phyloP scores from a whole-genome alignment of 2,888 invertebrate genomes.

The Dorcus hopei region DNA sequence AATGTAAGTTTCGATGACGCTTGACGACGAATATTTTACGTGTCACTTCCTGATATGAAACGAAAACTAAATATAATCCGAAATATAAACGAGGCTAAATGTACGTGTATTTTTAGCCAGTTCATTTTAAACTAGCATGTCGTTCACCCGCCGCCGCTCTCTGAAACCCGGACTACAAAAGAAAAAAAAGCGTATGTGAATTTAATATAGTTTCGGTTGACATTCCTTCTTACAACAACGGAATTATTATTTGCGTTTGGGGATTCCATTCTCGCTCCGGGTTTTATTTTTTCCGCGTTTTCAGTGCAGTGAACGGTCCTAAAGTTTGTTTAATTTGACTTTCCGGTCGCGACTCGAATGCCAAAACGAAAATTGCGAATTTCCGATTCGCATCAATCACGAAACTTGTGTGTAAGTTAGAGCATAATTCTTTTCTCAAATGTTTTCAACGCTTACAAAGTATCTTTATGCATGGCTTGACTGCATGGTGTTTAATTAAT shows the following conservation, averaged over 20 bases:
- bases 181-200: no score
- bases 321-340: constrained; percentile 3
- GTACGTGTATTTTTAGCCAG: constrained; percentile 26
- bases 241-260: neutral
- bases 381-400: constrained; percentile 3
- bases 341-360: neutral
- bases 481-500: no score
- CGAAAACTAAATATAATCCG: neutral
- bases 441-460: no score
- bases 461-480: no score
- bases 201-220: no score
- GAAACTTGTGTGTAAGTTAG: neutral
- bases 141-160: constrained; percentile 24
- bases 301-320: neutral
- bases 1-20: no score
- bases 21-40: no score
- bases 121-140: constrained; percentile 30
- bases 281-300: neutral
- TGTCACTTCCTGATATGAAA: no score
- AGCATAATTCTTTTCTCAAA: neutral
- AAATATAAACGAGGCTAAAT: neutral
- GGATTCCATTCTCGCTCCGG: neutral
- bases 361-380: neutral
- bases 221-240: no score
- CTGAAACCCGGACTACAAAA: neutral